Evolutionary conservation across 2,113 vertebrate species (phyloP), one percentile per base, ranked within the genome.

Genomic region (Oryzias melastigma): DNA sequence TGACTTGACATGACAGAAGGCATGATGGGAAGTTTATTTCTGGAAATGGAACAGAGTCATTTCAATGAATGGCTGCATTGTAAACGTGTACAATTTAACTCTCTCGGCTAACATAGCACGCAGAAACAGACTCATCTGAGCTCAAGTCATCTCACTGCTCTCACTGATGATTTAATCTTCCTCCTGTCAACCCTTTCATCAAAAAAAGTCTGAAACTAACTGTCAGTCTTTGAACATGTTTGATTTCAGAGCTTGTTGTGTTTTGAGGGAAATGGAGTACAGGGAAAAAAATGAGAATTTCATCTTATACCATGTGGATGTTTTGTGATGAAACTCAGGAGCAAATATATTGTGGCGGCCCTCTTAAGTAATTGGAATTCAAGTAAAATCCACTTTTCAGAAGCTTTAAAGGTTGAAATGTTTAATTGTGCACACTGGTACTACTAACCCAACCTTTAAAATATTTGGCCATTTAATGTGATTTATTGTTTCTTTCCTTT

Each of bases 101-200:
- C 82, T 83, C 78, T 82, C 78, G 44, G 85, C 81, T 73, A 78
- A 81, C 72, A 76, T 68, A 61, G 52, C 81, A 68, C 77, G 4
- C 69, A 76, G 57, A 57, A 41, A 53, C 19, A 48, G 46, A 57
- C 68, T 79, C 41, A 4, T 54, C 42, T 15, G 13, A 76, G 67
- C 62, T 68, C 51, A 53, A 47, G 59, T 65, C 63, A 69, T 54
- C 48, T 71, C 67, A 61, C 66, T 47, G 17, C 52, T 69, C 54
- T 35, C 22, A 22, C 69, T 74, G 64, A 65, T 6, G 59, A 61
- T 52, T 68, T 42, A 55, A 55, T 65, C 52, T 46, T 41, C n/a
- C 49, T 57, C 51, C 45, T 47, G 14, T 53, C 19, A 25, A 56
- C 20, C 17, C 14, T 14, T 35, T 35, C 35, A 12, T 35, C 2